Base-by-base conservation (phyloP, 2,113 vertebrate genomes). In the zebrafish (Danio rerio) region DNA sequence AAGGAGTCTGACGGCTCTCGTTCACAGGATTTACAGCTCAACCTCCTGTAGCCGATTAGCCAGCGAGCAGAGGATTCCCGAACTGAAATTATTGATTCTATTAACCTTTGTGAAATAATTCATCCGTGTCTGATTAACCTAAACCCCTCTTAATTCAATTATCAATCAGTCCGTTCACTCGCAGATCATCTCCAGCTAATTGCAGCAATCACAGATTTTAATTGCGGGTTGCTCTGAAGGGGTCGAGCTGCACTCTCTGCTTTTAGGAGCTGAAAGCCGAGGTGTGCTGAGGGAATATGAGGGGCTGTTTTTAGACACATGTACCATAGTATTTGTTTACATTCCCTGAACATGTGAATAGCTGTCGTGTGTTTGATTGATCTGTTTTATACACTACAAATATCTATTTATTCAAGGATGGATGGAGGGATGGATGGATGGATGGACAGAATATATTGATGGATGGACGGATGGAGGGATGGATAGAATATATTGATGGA, bases 81-180 rank as follows among this genome's bases (percentile, higher is more conserved):
- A 82, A 47, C 72, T 69, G 45, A 70, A 81, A 12, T 81, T 82
- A 74, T 83, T 81, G 80, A 85, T 85, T 68, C 81, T 82, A 80
- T 88, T 87, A 88, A 75, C 82, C 70, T 81, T 85, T 80, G n/a
- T 69, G 59, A 59, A 56, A 68, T 81, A 77, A 84, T 76, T 81
- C 43, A 85, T 71, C 45, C 74, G 68, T 83, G 62, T 55, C 77
- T 73, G 52, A 84, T 82, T 73, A 71, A 79, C 40, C 63, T 74
- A 61, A 84, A 87, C 70, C 40, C 84, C 45, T 75, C 69, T 62
- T 75, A 75, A 75, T 75, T 59, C 55, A 75, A 75, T 75, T 75
- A 75, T 75, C 10, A 75, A 45, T 58, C 40, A 13, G 72, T 59
- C 72, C 1, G 70, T 31, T 31, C 31, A 31, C 31, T 31, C 31